A percentile compares a stretch with the other conserved stretches of the same genome.
Evolutionary conservation across 2,888 invertebrate species (phyloP).

Genomic region (Dromius quadrimaculatus): DNA sequence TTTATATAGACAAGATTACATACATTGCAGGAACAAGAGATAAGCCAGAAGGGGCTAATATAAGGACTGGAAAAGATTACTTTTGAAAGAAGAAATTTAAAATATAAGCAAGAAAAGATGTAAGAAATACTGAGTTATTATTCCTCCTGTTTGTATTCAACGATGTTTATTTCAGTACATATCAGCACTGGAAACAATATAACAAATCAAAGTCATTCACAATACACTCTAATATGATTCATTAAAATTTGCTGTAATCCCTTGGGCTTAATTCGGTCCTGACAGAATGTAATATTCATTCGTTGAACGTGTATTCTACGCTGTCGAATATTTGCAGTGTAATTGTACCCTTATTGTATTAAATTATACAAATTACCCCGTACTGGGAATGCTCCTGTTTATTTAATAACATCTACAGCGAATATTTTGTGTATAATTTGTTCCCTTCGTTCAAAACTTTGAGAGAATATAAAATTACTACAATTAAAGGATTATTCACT

Average conservation of each 20-base stretch:
- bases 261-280: constrained; percentile 28
- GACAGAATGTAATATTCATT: constrained; percentile 41
- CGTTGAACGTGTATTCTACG: background rate
- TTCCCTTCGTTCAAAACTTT: no score
- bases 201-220: constrained; percentile 14
- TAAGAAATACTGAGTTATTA: no score
- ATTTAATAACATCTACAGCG: constrained; percentile 36
- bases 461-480: no score
- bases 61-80: no score
- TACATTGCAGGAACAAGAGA: constrained; percentile 29
- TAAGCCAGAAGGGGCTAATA: no score
- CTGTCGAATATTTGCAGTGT: constrained; percentile 28
- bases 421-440: constrained; percentile 37
- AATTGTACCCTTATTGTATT: constrained; percentile 47
- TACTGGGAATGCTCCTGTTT: constrained; percentile 27
- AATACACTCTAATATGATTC: constrained; percentile 19
- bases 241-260: constrained; percentile 16
- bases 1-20: constrained; percentile 25
- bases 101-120: no score
- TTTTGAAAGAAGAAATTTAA: no score
- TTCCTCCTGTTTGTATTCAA: no score
- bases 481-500: no score
- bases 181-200: no score
- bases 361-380: constrained; percentile 47
- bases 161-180: no score